Base-by-base conservation (phyloP, 2,888 invertebrate genomes). In the Torymus aiolomorphi region DNA sequence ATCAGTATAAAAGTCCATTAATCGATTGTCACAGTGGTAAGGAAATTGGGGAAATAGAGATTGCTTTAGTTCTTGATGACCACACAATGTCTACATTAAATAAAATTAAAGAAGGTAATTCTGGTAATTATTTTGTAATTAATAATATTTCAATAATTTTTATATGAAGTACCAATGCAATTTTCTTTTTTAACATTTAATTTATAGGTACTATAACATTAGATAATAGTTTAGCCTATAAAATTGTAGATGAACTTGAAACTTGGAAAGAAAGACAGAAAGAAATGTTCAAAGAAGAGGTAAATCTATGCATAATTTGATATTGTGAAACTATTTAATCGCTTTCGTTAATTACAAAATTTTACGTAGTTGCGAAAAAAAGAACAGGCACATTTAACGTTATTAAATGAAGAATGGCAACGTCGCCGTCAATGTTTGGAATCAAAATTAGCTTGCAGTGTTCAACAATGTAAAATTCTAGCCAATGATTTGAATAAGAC, bases 241-340 rank as follows among this genome's bases (percentile, higher is more conserved):
- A 92, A 88, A 92, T 93, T 83, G 92, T 95, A 0, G 92, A 93
- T 54, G 95, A 95, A 81, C 89, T 96, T 1, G 94, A 95, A 86
- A 93, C 93, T 31, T 96, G 96, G 95, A 96, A 95, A 86, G 92
- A 93, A 81, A 91, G 92, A 42, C 94, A 95, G 85, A 93, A 94
- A 85, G 92, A 93, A 80, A 86, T 93, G 10, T 95, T 94, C 85
- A 92, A 93, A 85, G 88, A 90, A 61, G 94, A 94, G 89, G 93
- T 94, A 86, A 86, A 73, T 73, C 51, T 31, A 5, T 31, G 31
- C 31, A 12, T 24, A 62, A 20, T 11, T 70, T 65, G 20, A 75
- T 12, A 54, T 20, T 14, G 52, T 42, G n/a, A 14, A 18, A 73
- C n/a, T 69, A 75, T 80, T 74, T 59, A 56, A 16, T 78, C 54